A percentile compares a stretch with the other conserved stretches of the same genome.
Conservation (phyloP, 2,797 vertebrate species). For the Galagoides demidoff region DNA sequence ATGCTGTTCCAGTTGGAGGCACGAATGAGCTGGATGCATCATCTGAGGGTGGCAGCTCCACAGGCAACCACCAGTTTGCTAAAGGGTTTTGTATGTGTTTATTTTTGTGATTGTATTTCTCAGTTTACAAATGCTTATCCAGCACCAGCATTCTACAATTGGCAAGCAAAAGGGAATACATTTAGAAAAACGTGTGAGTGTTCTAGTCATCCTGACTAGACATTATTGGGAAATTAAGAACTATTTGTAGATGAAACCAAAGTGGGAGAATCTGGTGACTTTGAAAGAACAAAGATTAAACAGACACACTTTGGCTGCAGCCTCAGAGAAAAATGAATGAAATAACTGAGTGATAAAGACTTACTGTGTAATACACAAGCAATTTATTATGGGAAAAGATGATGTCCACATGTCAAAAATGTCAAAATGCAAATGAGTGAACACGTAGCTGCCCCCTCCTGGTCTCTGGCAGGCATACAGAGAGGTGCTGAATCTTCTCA, state of each 20-base stretch:
- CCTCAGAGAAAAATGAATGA: not conserved
- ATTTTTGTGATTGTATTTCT: conserved; percentile 74
- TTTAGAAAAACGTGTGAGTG: not conserved
- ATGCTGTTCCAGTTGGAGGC: conserved; percentile 65
- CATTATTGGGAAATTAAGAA: conserved; percentile 71
- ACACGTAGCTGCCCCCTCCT: not conserved
- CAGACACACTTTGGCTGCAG: not conserved
- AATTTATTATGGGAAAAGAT: conserved; percentile 1
- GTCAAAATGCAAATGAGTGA: not conserved
- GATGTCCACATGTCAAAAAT: not conserved
- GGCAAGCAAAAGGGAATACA: conserved; percentile 43
- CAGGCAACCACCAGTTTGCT: conserved; percentile 34
- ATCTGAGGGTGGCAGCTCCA: conserved; percentile 35
- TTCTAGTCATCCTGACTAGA: conserved; percentile 61
- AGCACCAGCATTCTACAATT: not conserved
- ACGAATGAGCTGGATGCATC: conserved; percentile 46
- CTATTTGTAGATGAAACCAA: conserved; percentile 36
- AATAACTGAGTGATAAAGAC: not conserved
- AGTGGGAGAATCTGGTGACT: not conserved
- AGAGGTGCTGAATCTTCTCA: not conserved
- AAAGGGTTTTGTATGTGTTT: conserved; percentile 61
- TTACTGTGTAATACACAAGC: not conserved
- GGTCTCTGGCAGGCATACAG: not conserved
- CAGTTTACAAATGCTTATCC: conserved; percentile 22
- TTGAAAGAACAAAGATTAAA: conserved; percentile 28